Evolutionary conservation across 2,888 invertebrate genomes (phyloP), one percentile per base, ranked within the genome.

Genomic region (Tetanocera ferruginea): DNA sequence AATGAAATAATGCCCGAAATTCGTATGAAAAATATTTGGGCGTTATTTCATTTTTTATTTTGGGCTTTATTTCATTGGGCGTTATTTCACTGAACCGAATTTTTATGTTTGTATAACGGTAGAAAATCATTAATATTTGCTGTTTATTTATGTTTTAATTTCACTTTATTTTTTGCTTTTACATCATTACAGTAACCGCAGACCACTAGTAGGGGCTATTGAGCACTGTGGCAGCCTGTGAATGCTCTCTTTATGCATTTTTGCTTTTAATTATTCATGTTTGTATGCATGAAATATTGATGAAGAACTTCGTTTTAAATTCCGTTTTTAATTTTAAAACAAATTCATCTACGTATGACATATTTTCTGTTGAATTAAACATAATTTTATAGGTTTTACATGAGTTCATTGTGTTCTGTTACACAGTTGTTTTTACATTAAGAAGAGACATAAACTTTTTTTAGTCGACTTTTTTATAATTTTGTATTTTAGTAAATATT

Each of bases 271-370:
- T 62, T 31, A 43, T 60, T 34, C 62, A 73, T 73, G 73, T 67
- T 67, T 67, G 73, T 73, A 49, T 73, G 57, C 49, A 55, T 77
- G 52, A 52, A 77, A 67, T 72, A 64, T 76, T 70, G 43, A 76
- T 49, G 76, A 51, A 9, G 70, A n/a, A n/a, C 34, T 43, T 17
- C 60, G 69, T 69, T 66, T 76, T 57, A 17, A 69, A 69, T 76
- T 67, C 69, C 28, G 69, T 76, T 76, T 66, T 8, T 19, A 57
- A 55, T 31, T 28, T 17, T 57, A 23, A 4, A 6, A 19, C 23
- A 17, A 60, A 25, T 23, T 25, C 23, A 60, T 14, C 28, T 23
- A 9, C 23, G 14, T 14, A 60, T 28, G 60, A 23, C 25, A 25
- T 23, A 60, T 14, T 25, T 60, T 28, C 9, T 60, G 25, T 25